Base-by-base conservation (phyloP, 2,888 invertebrate genomes). In the Epinotia bilunana region DNA sequence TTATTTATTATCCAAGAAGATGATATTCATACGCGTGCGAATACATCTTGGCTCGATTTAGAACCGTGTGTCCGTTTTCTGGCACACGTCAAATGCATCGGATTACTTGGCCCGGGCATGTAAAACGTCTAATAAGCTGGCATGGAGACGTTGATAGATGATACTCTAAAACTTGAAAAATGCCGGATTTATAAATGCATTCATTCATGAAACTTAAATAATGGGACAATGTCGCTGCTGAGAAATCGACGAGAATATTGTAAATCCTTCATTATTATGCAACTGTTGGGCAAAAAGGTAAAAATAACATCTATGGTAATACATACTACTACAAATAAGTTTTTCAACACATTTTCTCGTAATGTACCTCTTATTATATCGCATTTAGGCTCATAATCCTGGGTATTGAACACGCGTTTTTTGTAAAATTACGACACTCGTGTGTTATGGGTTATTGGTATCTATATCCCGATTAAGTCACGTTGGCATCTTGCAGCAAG, bases 51-150 rank as follows among this genome's bases (percentile, higher is more conserved):
- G 61, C 60, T 67, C 55, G 28, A 55, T 61, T 70, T 72, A 20
- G 33, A 61, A 4, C 61, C 13, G 16, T n/a, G 65, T 57, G 61
- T 57, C 61, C 53, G 55, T 61, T 75, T 75, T 28, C 57, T 72
- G 65, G 75, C 71, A 67, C 65, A 62, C 67, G 61, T 72, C 71
- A 72, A 75, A 72, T 72, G 75, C 71, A 75, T 75, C 75, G 43
- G 20, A 72, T 75, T 75, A 75, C 72, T 72, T 75, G 75, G 75
- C 75, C 20, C 20, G 55, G 39, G 49, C 18, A 3, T 58, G 55
- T 43, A 53, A 39, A 63, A 18, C 39, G 33, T 2, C 69, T 69
- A 69, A 69, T 68, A 58, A 58, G 58, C 58, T 46, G 23, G 43
- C 23, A 23, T 6, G 20, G 9, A 23, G 16, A 58, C 58, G 2